Conservation (phyloP, 2,113 vertebrate genomes). For the Protobothrops flavoviridis region DNA sequence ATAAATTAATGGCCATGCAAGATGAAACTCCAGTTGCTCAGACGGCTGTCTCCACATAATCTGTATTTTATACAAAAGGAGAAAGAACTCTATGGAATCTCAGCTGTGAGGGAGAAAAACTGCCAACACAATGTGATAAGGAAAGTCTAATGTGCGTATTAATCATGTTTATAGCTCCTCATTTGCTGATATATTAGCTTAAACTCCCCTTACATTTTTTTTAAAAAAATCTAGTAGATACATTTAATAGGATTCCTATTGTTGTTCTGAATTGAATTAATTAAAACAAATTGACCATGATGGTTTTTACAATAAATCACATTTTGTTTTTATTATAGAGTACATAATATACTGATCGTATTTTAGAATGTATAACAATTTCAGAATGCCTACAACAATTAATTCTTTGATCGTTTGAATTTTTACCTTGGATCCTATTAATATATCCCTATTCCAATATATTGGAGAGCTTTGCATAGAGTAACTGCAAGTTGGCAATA, state of each 20-base stretch:
- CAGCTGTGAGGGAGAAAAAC: constrained; percentile 81
- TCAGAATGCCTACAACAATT: not conserved
- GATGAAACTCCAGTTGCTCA: constrained; percentile 82
- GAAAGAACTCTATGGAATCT: constrained; percentile 81
- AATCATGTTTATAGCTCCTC: constrained; percentile 88
- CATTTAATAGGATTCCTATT: constrained; percentile 70
- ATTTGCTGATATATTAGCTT: constrained; percentile 83
- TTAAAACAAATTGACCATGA: constrained; percentile 72
- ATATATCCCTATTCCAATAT: not conserved
- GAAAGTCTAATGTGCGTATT: constrained; percentile 85
- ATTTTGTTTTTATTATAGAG: constrained; percentile 56
- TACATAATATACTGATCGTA: constrained; percentile 35
- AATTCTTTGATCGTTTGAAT: not conserved
- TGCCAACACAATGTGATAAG: constrained; percentile 84
- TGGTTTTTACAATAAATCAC: constrained; percentile 64
- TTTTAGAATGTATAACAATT: constrained; percentile 52
- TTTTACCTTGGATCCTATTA: not conserved
- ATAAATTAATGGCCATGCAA: constrained; percentile 83
- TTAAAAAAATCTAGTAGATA: constrained; percentile 68
- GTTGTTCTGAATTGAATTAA: constrained; percentile 75
- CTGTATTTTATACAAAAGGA: constrained; percentile 85
- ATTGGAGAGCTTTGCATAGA: not conserved
- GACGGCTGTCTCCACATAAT: constrained; percentile 86
- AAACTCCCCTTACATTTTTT: constrained; percentile 78
- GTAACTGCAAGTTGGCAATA: not conserved